Base-by-base conservation (phyloP, 2,888 invertebrate species). In the Aleiodes testaceus region DNA sequence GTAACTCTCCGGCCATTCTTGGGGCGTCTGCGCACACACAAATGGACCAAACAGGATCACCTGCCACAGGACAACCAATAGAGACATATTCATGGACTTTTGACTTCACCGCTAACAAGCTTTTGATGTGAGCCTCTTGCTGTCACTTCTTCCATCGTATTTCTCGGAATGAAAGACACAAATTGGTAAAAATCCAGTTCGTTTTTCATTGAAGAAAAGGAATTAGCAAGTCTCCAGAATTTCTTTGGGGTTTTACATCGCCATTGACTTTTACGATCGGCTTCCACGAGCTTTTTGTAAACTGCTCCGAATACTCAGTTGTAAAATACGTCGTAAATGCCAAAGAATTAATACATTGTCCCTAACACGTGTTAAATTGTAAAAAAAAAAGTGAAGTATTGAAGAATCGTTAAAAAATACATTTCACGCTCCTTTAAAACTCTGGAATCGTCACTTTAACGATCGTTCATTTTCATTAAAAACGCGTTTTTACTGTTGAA, bases 251-350 rank as follows among this genome's bases (percentile, higher is more conserved):
- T 2, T 11, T 36, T 36, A 30, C 52, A 52, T 45, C 42, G 20
- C 50, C 7, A 52, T 44, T 20, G 16, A 59, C 50, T 69, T 69
- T 71, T 71, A 67, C 66, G 71, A 71, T 71, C 61, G 66, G 59
- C 66, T 67, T 67, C 52, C 63, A 42, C 47, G 16, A 59, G 36
- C n/a, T 16, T 30, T 30, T 69, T 49, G n/a, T 22, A 42, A 12
- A 64, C 44, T 47, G 50, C 50, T 66, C 71, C 12, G 12, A 4
- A 52, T 70, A 68, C 59, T 67, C 64, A 55, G n/a, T n/a, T 65
- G 67, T 18, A 36, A 75, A 81, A 77, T 72, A 74, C 75, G 74
- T 77, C 79, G 77, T 80, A 79, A 81, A 81, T 42, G 75, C 69
- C 65, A 30, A 5, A 50, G 76, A 72, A 79, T 78, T 75, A 77